A percentile compares a stretch with the other conserved stretches of the same genome.
phyloP scores from a whole-genome alignment of 35 echinoderm and acorn worm genomes.

The Chiridota heheva region DNA sequence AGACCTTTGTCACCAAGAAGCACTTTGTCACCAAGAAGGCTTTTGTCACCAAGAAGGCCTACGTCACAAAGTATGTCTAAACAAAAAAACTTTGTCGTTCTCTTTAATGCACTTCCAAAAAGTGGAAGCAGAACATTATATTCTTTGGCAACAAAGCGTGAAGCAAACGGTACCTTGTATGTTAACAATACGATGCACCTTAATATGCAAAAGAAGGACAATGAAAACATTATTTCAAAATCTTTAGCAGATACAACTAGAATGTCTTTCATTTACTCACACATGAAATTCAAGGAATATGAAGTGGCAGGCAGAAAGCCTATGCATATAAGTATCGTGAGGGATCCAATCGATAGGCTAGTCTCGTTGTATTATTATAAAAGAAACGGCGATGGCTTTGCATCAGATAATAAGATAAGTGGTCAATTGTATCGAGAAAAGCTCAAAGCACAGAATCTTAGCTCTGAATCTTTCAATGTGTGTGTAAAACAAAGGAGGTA shows the following conservation, averaged over 20 bases:
- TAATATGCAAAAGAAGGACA: not conserved
- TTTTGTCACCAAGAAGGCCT: no score
- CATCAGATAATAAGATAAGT: slow-evolving; percentile 10
- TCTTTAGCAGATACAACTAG: not conserved
- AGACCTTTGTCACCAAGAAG: no score
- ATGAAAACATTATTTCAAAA: not conserved
- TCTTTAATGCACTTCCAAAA: slow-evolving; percentile 1
- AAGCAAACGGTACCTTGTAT: not conserved
- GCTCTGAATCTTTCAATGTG: no score
- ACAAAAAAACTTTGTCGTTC: no score
- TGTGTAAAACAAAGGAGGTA: no score
- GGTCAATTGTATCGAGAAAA: slow-evolving; percentile 12
- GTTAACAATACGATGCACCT: not conserved
- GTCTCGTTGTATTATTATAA: slow-evolving; percentile 20
- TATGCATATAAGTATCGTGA: slow-evolving; percentile 23
- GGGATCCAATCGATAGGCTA: slow-evolving; percentile 24
- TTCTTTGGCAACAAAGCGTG: not conserved
- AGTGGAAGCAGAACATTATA: not conserved
- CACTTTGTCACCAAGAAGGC: no score
- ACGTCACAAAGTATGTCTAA: no score
- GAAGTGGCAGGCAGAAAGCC: not conserved
- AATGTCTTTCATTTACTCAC: slow-evolving; percentile 9
- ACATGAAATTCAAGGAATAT: slow-evolving; percentile 13
- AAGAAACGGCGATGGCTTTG: slow-evolving; percentile 19
- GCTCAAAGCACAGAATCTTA: slow-evolving; percentile 16